Percentiles rank a stretch among this genome's conserved stretches.
Evolutionary conservation across 2,888 invertebrate species (phyloP).

Genomic region (Brachyopa scutellaris): DNA sequence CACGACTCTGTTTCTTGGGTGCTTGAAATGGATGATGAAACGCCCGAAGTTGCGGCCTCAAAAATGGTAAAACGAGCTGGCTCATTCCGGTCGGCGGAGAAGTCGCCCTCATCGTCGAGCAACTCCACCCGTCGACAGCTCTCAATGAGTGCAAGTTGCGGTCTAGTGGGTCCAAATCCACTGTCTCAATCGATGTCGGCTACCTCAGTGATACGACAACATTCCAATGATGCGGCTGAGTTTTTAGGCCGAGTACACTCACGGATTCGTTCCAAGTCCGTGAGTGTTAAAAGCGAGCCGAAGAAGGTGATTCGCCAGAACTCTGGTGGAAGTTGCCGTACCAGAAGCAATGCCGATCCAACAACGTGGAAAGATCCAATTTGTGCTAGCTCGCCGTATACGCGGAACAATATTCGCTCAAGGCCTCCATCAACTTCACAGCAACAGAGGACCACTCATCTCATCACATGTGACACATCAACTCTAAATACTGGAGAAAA

Average conservation of each 20-base stretch:
- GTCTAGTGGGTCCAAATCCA: conserved; percentile 77
- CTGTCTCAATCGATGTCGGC: conserved; percentile 83
- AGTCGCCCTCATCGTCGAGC: conserved; percentile 75
- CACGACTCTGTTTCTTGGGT: conserved; percentile 94
- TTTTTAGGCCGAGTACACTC: conserved; percentile 77
- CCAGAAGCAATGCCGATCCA: conserved; percentile 62
- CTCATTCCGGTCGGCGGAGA: conserved; percentile 84
- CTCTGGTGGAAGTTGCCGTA: conserved; percentile 65
- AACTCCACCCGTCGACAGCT: conserved; percentile 80
- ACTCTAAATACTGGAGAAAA: conserved; percentile 77
- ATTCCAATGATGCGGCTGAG: conserved; percentile 78
- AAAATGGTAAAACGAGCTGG: conserved; percentile 87
- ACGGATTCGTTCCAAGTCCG: conserved; percentile 82
- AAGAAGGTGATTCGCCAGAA: conserved; percentile 74
- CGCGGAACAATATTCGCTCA: conserved; percentile 69
- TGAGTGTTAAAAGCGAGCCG: conserved; percentile 78
- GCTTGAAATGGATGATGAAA: conserved; percentile 88
- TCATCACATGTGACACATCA: conserved; percentile 80
- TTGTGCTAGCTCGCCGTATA: conserved; percentile 74
- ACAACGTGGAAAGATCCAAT: conserved; percentile 75
- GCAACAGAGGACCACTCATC: conserved; percentile 73
- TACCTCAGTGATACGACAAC: conserved; percentile 81
- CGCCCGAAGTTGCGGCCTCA: conserved; percentile 88
- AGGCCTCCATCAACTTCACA: conserved; percentile 59
- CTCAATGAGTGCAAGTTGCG: conserved; percentile 75